Percentiles rank a stretch among this genome's conserved stretches.
Conservation (phyloP, 1,140 invertebrate genomes). For the Nautilus pompilius region DNA sequence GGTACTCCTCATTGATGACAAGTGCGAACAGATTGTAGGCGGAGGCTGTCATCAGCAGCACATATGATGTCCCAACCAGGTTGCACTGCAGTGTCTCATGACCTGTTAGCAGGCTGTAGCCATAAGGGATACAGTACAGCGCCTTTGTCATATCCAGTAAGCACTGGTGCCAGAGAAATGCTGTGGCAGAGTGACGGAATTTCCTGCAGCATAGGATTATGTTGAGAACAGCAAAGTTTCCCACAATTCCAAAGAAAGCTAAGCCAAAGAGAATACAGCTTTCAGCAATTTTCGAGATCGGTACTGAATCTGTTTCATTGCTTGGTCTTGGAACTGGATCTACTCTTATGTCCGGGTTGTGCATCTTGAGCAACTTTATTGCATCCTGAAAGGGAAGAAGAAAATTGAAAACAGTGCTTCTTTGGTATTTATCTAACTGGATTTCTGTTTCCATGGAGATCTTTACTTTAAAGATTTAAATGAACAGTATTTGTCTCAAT, state of each 20-base stretch:
- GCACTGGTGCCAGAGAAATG: constrained; percentile 47
- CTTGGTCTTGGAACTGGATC: too few relatives aligned
- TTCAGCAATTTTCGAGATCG: constrained; percentile 62
- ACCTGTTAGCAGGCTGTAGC: constrained; percentile 76
- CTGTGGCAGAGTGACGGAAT: constrained; percentile 35
- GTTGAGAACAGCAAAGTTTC: constrained; percentile 76
- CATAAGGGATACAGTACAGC: constrained; percentile 35
- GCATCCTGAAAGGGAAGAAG: too few relatives aligned
- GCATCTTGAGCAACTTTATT: too few relatives aligned
- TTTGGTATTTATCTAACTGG: too few relatives aligned
- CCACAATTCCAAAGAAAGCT: constrained; percentile 75
- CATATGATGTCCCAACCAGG: constrained; percentile 83
- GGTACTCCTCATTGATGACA: constrained; percentile 83
- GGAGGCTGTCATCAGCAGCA: constrained; percentile 82
- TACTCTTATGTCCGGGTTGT: too few relatives aligned
- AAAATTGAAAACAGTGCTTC: too few relatives aligned
- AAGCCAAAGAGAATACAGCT: constrained; percentile 75
- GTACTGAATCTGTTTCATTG: too few relatives aligned
- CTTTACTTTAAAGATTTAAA: too few relatives aligned
- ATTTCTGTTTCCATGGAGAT: too few relatives aligned
- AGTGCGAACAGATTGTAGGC: constrained; percentile 89
- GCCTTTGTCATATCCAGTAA: constrained; percentile 41
- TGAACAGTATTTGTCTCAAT: too few relatives aligned
- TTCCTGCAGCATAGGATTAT: constrained; percentile 59
- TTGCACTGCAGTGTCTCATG: constrained; percentile 83